Evolutionary conservation across 2,113 vertebrate genomes (phyloP), one percentile per base, ranked within the genome.

Genomic region (Benitochromis conjunctus): DNA sequence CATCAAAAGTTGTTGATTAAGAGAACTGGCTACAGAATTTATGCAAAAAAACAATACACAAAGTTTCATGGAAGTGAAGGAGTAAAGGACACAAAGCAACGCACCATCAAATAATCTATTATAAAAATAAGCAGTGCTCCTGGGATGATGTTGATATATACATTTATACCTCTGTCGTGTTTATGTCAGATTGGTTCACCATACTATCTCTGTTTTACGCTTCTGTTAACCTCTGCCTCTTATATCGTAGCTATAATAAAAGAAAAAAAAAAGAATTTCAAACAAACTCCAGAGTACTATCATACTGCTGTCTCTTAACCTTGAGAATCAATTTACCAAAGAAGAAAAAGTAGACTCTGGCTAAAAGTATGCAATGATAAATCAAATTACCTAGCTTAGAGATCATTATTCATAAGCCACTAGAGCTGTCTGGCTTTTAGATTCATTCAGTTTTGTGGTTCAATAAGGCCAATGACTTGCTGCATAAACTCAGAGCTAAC

Each of bases 381-480:
- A 94, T 94, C 88, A 90, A 92, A 94, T 92, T 90, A 92, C 87
- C 92, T 87, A 43, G 80, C 81, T 79, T 71, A 91, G 89, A 90
- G 91, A 92, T 93, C 88, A 85, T 92, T 94, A 94, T 92, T 92
- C 91, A 92, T 84, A 89, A 90, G 83, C 71, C 86, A 85, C 82
- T 66, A 64, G 82, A 86, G 89, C 90, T 86, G 82, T 86, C 84
- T 89, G 86, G 88, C 74, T 89, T 94, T 93, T 84, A 90, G 86
- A 94, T 90, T 86, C 82, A 89, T 91, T 91, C 83, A 79, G 89
- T 62, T 89, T 79, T 80, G 89, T 79, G 71, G 85, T 91, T 93
- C 90, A 91, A 89, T 92, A 88, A 78, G 86, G 82, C 83, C 90
- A 87, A 87, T 92, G 81, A 94, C 81, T 88, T 88, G 91, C 90